phyloP scores from a whole-genome alignment of 1,140 invertebrate genomes.

The Bursaphelenchus mucronatus region DNA sequence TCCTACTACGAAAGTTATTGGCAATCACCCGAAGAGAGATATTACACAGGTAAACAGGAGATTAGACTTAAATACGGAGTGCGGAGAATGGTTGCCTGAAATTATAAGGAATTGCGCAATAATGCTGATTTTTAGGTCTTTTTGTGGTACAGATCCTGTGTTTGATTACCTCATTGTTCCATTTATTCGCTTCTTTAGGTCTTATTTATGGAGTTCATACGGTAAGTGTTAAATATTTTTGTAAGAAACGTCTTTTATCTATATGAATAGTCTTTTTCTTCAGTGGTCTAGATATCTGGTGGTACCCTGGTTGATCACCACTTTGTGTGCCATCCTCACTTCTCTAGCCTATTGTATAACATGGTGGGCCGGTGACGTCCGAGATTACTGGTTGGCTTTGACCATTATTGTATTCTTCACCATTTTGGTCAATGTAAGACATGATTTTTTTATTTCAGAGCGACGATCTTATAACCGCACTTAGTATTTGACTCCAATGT shows the following conservation, averaged over 20 bases:
- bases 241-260: too few relatives aligned
- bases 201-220: slow-evolving; percentile 59
- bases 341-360: slow-evolving; percentile 54
- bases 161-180: slow-evolving; percentile 54
- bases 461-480: too few relatives aligned
- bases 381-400: slow-evolving; percentile 58
- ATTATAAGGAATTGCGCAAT: background rate
- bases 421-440: slow-evolving; percentile 56
- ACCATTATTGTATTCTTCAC: slow-evolving; percentile 58
- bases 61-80: slow-evolving; percentile 2
- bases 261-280: too few relatives aligned
- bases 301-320: slow-evolving; percentile 55
- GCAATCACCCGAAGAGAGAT: slow-evolving; percentile 55
- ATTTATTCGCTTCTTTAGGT: slow-evolving; percentile 52
- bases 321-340: slow-evolving; percentile 53
- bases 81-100: slow-evolving; percentile 9
- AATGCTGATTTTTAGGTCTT: slow-evolving; percentile 43
- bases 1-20: slow-evolving; percentile 56
- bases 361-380: slow-evolving; percentile 57
- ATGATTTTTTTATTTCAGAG: background rate
- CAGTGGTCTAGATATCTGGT: slow-evolving; percentile 53
- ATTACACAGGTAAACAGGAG: slow-evolving; percentile 50
- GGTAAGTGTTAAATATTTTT: slow-evolving; percentile 22
- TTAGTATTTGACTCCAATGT: too few relatives aligned
- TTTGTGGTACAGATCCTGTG: slow-evolving; percentile 59